A percentile compares a stretch with the other conserved stretches of the same genome.
phyloP scores from a whole-genome alignment of 2,888 invertebrate species.

The Trypoxylon attenuatum region DNA sequence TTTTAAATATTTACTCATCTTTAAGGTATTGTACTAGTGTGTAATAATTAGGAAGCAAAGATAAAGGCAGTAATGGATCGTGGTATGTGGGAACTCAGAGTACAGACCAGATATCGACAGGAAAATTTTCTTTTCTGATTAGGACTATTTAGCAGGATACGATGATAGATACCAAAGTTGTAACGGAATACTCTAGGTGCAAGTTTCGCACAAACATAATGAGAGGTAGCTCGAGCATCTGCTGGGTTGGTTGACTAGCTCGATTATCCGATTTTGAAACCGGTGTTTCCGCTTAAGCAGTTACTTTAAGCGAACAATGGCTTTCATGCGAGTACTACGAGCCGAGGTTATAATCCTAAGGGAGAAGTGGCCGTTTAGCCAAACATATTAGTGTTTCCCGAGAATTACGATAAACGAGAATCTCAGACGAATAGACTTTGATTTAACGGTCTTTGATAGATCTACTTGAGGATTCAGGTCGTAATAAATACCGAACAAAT shows the following conservation, averaged over 20 bases:
- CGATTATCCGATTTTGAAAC: constrained; percentile 46
- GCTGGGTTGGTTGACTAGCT: constrained; percentile 16
- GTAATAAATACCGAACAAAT: no score
- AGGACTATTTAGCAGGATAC: background rate
- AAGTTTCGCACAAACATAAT: constrained; percentile 17
- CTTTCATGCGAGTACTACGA: constrained; percentile 26
- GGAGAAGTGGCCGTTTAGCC: constrained; percentile 18
- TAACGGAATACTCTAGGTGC: no score
- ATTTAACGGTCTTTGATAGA: constrained; percentile 11
- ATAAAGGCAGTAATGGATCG: no score
- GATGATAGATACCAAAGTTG: background rate
- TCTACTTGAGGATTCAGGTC: no score
- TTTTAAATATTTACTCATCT: no score
- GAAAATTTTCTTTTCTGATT: no score
- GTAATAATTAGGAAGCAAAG: no score
- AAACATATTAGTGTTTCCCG: constrained; percentile 33
- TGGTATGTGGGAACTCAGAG: no score
- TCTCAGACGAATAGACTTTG: constrained; percentile 9
- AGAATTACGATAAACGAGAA: constrained; percentile 20
- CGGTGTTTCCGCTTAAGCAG: constrained; percentile 32
- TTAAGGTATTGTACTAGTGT: no score
- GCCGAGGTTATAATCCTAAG: constrained; percentile 26
- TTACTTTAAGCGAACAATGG: constrained; percentile 45
- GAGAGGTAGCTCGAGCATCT: constrained; percentile 30
- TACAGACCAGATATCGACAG: no score